A percentile compares a stretch with the other conserved stretches of the same genome.
Evolutionary conservation across 2,888 invertebrate species (phyloP).

Genomic region (Agonopterix heracliana): DNA sequence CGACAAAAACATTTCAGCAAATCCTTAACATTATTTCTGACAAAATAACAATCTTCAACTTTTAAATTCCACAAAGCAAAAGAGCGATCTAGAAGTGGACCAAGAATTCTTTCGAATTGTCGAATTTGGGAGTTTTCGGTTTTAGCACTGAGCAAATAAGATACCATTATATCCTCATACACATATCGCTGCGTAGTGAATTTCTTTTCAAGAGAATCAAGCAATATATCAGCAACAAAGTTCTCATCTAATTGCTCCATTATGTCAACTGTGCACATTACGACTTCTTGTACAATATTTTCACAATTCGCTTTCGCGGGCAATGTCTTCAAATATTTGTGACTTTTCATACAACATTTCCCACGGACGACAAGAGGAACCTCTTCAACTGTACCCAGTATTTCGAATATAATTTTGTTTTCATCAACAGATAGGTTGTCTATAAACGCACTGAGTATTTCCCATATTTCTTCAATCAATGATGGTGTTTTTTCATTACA

Average conservation of each 20-base stretch:
- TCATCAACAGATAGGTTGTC: conserved; percentile 35
- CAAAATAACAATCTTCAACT: conserved; percentile 5
- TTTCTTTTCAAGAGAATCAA: conserved; percentile 18
- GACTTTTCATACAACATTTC: conserved; percentile 34
- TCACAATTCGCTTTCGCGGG: conserved; percentile 23
- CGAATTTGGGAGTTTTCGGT: conserved; percentile 25
- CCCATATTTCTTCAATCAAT: conserved; percentile 29
- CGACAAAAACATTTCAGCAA: conserved; percentile 9
- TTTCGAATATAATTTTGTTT: conserved; percentile 32
- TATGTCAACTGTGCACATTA: conserved; percentile 16
- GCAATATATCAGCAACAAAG: conserved; percentile 27
- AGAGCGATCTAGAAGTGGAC: conserved; percentile 24
- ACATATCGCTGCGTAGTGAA: conserved; percentile 8
- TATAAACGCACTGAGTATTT: conserved; percentile 34
- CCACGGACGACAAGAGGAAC: conserved; percentile 26
- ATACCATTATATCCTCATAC: conserved; percentile 13
- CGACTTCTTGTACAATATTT: conserved; percentile 16
- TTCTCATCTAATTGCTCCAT: conserved; percentile 20
- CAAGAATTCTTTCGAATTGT: conserved; percentile 23
- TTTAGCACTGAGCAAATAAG: conserved; percentile 26
- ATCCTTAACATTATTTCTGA: neutral
- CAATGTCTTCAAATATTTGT: conserved; percentile 28
- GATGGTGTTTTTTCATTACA: conserved; percentile 25
- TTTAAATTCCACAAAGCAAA: conserved; percentile 22
- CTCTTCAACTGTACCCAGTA: conserved; percentile 20